Evolutionary conservation across 2,888 invertebrate species (phyloP), one percentile per base, ranked within the genome.

Genomic region (Heteromurus nitidus): DNA sequence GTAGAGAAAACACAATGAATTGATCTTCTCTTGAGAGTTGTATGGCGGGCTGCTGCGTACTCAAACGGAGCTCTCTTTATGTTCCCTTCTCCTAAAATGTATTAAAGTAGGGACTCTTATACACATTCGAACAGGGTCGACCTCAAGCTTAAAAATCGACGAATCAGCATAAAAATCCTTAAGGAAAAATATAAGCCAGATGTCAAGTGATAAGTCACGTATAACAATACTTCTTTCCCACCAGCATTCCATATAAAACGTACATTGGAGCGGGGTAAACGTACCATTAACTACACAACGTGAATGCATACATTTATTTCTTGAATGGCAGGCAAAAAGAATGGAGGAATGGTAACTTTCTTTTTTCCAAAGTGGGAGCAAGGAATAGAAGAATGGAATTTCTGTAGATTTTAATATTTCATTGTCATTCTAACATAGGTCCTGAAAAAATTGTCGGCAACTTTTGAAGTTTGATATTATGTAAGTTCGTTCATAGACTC

Each of bases 201-300:
- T 74, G 74, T 80, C 80, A 80, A 80, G 80, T 69, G 80, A 80
- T 80, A 80, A 80, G 80, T 80, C 80, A 80, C 80, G 80, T 80
- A 68, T 68, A 80, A 74, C 80, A 80, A 80, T 80, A 62, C 74
- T 55, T 36, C 42, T 70, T 44, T 7, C 20, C 18, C 44, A 60
- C 9, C 1, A 22, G 26, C 22, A 42, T 18, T 30, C 50, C 30
- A 42, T 42, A 60, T 9, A 72, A 72, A 60, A 36, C 24, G 58
- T 44, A 42, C 31, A 30, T 53, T 24, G 24, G 58, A 30, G 55
- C 20, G 22, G 5, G 16, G 24, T 16, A 55, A 24, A 7, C n/a
- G 7, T 50, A 24, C 22, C 7, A 9, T 55, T 11, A 20, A 24
- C 3, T 55, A 3, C 16, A 55, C 55, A 55, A 7, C n/a, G 3